These are phyloP conservation scores for Chiroxiphia lanceolata DNA, from an alignment of 2,797 vertebrate genomes.

Conservation along the genomic window DNA sequence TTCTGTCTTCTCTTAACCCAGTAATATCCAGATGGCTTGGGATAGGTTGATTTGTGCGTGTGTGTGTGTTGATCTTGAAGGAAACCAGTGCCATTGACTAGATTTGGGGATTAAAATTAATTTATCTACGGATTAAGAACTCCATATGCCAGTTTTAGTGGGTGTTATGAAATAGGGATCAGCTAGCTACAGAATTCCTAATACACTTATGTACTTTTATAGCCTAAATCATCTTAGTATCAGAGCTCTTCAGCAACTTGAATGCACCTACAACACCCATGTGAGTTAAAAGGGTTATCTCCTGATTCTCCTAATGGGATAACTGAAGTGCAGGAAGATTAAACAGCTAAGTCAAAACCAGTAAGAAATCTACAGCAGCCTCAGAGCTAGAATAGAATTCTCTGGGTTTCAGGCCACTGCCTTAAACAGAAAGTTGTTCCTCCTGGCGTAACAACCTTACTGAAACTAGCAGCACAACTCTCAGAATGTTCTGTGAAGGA, in stretches of 20 bases:
- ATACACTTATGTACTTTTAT: conserved; percentile 16
- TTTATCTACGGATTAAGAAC: conserved; percentile 33
- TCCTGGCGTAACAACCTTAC: background rate
- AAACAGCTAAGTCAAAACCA: background rate
- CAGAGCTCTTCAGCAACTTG: conserved; percentile 34
- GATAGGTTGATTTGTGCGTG: background rate
- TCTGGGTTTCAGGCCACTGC: background rate
- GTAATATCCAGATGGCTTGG: background rate
- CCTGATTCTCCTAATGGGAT: conserved; percentile 5
- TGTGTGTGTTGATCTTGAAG: background rate
- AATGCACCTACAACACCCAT: conserved; percentile 6
- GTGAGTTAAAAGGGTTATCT: conserved; percentile 44
- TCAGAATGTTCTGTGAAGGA: background rate
- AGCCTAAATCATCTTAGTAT: conserved; percentile 39
- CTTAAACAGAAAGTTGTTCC: background rate
- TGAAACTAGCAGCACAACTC: background rate
- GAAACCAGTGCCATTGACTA: background rate
- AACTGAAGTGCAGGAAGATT: conserved; percentile 24
- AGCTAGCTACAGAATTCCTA: conserved; percentile 31
- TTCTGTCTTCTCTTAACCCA: background rate
- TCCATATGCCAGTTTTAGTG: conserved; percentile 12
- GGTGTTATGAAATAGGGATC: conserved; percentile 20
- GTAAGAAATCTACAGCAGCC: background rate
- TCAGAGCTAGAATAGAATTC: background rate
- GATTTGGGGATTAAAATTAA: conserved; percentile 38